Conservation (phyloP, 1,140 invertebrate genomes). For the Drosophila lacteicornis region DNA sequence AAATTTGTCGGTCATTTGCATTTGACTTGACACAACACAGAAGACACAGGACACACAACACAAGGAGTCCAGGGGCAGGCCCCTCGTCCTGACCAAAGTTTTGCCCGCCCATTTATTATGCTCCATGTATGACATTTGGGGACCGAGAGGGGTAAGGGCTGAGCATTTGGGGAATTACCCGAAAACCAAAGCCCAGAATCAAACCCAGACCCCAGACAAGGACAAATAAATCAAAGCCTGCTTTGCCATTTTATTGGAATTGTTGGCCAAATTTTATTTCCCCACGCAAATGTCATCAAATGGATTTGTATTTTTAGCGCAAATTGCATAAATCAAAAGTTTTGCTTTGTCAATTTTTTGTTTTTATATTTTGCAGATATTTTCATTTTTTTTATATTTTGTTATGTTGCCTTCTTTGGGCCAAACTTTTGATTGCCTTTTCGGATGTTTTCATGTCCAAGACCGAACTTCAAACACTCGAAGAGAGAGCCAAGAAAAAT, state of each 20-base stretch:
- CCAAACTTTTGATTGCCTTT: slow-evolving; percentile 79
- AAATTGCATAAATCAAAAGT: slow-evolving; percentile 82
- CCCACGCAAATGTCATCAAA: slow-evolving; percentile 72
- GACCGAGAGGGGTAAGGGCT: slow-evolving; percentile 2
- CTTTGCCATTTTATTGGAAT: slow-evolving; percentile 78
- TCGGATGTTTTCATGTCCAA: slow-evolving; percentile 38
- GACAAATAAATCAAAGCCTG: slow-evolving; percentile 61
- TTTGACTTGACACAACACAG: slow-evolving; percentile 55
- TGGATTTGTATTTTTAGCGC: slow-evolving; percentile 80
- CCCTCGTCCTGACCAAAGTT: slow-evolving; percentile 50
- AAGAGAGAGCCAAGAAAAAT: slow-evolving; percentile 10
- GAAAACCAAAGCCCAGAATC: slow-evolving; percentile 30
- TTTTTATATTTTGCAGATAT: slow-evolving; percentile 18
- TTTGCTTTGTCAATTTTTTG: slow-evolving; percentile 52
- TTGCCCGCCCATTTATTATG: slow-evolving; percentile 70
- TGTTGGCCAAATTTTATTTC: slow-evolving; percentile 73
- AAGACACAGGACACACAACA: slow-evolving; percentile 15
- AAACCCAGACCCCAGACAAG: slow-evolving; percentile 23
- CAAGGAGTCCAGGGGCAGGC: slow-evolving; percentile 2
- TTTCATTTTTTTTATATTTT: not conserved
- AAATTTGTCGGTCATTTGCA: slow-evolving; percentile 69
- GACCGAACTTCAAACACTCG: slow-evolving; percentile 26
- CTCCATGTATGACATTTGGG: slow-evolving; percentile 64
- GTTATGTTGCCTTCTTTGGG: slow-evolving; percentile 32
- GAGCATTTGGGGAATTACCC: slow-evolving; percentile 66